Conservation (phyloP, 1,140 invertebrate species). For the Atta texana region DNA sequence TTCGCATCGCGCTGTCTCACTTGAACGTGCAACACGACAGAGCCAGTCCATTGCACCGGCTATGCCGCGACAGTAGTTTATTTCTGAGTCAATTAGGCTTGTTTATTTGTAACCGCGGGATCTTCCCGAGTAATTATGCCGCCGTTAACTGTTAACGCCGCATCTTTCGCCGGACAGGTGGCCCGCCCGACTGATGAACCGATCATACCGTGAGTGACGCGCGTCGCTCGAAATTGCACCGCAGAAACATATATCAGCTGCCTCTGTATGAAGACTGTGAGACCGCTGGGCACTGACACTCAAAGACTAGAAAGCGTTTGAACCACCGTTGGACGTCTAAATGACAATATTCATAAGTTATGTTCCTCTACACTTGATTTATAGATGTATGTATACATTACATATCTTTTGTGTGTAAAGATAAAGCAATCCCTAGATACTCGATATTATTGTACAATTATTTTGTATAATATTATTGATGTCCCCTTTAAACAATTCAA, state of each 20-base stretch:
- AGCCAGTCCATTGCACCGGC: conserved; percentile 27
- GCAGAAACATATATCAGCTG: conserved; percentile 56
- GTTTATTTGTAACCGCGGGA: conserved; percentile 83
- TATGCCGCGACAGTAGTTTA: conserved; percentile 77
- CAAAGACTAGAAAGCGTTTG: conserved; percentile 12
- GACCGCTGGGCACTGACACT: neutral
- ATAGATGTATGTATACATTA: neutral
- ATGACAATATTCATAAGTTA: conserved; percentile 11
- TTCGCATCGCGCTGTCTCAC: conserved; percentile 45
- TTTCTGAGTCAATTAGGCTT: conserved; percentile 86
- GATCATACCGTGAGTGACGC: conserved; percentile 66
- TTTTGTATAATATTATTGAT: too few species aligned
- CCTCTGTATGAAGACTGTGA: conserved; percentile 4
- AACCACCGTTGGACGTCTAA: neutral
- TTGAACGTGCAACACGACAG: conserved; percentile 65
- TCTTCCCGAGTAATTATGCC: conserved; percentile 84
- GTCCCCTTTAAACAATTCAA: too few species aligned
- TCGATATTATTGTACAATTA: too few species aligned
- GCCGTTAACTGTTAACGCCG: conserved; percentile 83
- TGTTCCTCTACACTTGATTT: neutral
- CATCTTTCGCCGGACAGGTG: conserved; percentile 82
- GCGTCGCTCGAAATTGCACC: conserved; percentile 62
- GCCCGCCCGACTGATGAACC: conserved; percentile 70
- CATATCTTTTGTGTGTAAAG: neutral
- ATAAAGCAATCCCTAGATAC: too few species aligned